Evolutionary conservation across 2,113 vertebrate species (phyloP).

Genomic region (Pedionomus torquatus): DNA sequence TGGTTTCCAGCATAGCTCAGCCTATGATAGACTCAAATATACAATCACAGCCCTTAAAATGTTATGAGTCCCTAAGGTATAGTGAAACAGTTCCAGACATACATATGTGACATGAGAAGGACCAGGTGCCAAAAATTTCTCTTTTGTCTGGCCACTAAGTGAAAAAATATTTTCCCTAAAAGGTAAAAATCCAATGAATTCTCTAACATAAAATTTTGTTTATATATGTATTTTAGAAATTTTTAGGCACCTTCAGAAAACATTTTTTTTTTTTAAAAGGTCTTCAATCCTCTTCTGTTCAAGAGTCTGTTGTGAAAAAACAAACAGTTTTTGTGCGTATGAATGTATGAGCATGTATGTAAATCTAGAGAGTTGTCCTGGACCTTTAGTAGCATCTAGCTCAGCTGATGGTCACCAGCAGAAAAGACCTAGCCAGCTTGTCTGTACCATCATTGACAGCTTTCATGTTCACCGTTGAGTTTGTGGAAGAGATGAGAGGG

Average conservation of each 20-base stretch:
- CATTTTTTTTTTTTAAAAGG: neutral
- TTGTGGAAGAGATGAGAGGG: neutral
- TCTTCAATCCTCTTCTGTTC: neutral
- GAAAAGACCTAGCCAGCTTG: neutral
- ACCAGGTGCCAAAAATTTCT: neutral
- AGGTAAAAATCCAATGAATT: neutral
- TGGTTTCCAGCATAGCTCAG: neutral
- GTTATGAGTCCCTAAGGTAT: neutral
- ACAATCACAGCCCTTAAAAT: neutral
- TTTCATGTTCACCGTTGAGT: accelerated
- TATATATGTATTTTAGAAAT: neutral
- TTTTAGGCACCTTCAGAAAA: neutral
- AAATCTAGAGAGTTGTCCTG: neutral
- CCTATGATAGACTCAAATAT: neutral
- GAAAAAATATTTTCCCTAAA: neutral
- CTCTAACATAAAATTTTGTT: neutral
- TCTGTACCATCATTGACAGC: neutral
- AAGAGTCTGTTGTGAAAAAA: neutral
- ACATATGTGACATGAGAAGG: neutral
- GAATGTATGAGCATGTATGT: neutral
- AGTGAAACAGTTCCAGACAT: slow-evolving; percentile 2
- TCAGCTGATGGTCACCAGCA: neutral
- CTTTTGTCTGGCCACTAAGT: neutral
- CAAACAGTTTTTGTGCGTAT: neutral
- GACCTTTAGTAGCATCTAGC: neutral